Percentiles rank a stretch among this genome's conserved stretches.
Conservation (phyloP, 2,797 vertebrate species). For the Trematomus bernacchii region DNA sequence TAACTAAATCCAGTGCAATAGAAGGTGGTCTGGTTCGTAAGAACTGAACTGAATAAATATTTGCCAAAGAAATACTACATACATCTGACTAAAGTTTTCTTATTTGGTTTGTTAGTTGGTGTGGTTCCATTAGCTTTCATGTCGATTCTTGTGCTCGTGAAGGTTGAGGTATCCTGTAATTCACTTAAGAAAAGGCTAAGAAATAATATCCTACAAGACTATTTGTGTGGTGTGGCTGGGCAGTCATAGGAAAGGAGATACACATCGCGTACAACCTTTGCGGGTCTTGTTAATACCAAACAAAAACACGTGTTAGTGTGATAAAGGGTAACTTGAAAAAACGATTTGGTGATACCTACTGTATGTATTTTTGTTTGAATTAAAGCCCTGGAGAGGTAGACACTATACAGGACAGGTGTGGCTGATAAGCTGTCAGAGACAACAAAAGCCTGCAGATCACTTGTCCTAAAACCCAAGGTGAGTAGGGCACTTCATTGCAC, state of each 20-base stretch:
- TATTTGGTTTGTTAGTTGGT: slow-evolving; percentile 28
- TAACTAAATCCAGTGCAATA: slow-evolving; percentile 28
- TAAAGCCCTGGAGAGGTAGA: neutral
- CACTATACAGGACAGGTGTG: neutral
- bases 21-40: neutral
- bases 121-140: slow-evolving; percentile 29
- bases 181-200: neutral
- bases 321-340: no score
- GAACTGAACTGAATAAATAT: no score
- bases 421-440: neutral
- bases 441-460: neutral
- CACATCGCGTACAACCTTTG: slow-evolving; percentile 1
- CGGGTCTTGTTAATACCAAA: slow-evolving; percentile 5
- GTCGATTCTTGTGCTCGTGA: slow-evolving; percentile 16
- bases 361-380: neutral
- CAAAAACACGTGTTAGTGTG: no score
- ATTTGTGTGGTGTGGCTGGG: neutral
- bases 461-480: neutral
- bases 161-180: slow-evolving; percentile 19
- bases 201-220: neutral
- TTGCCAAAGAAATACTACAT: no score
- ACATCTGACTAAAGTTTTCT: slow-evolving; percentile 38
- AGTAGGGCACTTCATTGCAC: neutral
- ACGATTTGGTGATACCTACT: neutral
- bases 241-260: neutral